These are phyloP conservation scores for Sebastes elongatus DNA, from an alignment of 2,797 vertebrate genomes.

Conservation along the genomic window DNA sequence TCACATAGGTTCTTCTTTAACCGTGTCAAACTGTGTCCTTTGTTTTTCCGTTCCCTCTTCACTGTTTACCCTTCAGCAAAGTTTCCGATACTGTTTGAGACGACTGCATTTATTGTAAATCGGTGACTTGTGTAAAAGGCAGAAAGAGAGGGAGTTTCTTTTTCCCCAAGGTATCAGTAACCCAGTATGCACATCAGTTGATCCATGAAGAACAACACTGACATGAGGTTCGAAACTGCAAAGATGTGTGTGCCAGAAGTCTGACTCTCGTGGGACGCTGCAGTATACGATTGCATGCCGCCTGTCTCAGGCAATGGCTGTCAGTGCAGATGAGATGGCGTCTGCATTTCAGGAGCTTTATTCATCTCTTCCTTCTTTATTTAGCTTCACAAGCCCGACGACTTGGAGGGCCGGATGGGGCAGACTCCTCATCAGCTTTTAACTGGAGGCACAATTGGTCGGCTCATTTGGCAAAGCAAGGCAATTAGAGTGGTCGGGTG, in stretches of 20 bases:
- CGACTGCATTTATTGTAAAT: conserved; percentile 7
- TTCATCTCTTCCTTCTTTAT: conserved; percentile 44
- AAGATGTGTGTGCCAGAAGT: conserved; percentile 25
- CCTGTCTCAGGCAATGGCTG: conserved; percentile 19
- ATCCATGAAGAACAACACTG: conserved; percentile 49
- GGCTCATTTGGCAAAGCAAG: conserved; percentile 68
- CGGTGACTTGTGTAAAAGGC: conserved; percentile 2
- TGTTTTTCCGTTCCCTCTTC: background rate
- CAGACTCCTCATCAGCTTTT: conserved; percentile 61
- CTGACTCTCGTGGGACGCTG: conserved; percentile 15
- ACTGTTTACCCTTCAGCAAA: conserved; percentile 31
- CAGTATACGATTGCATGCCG: conserved; percentile 22
- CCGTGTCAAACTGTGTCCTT: background rate
- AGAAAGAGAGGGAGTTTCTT: background rate
- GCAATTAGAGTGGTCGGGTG: conserved; percentile 67
- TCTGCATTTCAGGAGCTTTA: conserved; percentile 26
- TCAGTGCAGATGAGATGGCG: conserved; percentile 7
- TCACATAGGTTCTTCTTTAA: background rate
- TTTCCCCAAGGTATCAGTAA: conserved; percentile 29
- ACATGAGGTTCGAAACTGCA: conserved; percentile 23
- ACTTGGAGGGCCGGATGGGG: conserved; percentile 33
- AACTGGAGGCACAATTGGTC: conserved; percentile 62
- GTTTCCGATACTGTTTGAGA: background rate
- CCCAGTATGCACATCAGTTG: conserved; percentile 10
- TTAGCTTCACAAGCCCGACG: conserved; percentile 37